Base-by-base conservation (phyloP, 1,140 invertebrate genomes). In the Pissodes strobi region DNA sequence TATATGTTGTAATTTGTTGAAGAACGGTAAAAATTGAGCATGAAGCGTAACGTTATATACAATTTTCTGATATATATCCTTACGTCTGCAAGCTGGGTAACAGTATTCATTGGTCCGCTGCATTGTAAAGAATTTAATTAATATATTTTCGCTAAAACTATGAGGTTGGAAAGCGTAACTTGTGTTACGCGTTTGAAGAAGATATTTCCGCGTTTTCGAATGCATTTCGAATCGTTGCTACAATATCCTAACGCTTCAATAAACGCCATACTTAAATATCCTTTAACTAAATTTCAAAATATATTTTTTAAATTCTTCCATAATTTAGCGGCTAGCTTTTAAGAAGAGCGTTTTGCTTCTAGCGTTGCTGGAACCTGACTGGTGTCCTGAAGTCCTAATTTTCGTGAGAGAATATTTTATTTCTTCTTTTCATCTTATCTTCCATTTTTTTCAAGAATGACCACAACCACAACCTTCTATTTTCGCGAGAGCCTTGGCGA, bases 81-180 rank as follows among this genome's bases (percentile, higher is more conserved):
- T 25, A 48, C 25, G 30, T 51, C 37, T 41, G 18, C 15, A 41
- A 49, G 25, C 17, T 17, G 15, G 25, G 46, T 61, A 61, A 61
- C 58, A 61, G 58, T 61, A 51, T 52, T 51, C 30, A 61, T 61
- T 61, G 58, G 58, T 61, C 48, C 21, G 48, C 37, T 61, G 58
- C 58, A 61, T 52, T 25, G 17, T 52, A 52, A 61, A 51, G 46
- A 52, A 61, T 52, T 61, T 61, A 61, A 61, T 61, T 61, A 61
- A 61, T 61, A 61, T 61, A 61, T 68, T 68, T 68, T 67, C 61
- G 59, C 67, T 61, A 61, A 61, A 61, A 61, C 58, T 51, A 60
- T 56, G 67, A 70, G 70, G 73, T 73, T 76, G 69, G 74, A 76
- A 76, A 76, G 74, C 74, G 74, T 74, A 72, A 69, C 68, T 58